Conservation (phyloP, 1,140 invertebrate genomes). For the Liolophura sinensis region DNA sequence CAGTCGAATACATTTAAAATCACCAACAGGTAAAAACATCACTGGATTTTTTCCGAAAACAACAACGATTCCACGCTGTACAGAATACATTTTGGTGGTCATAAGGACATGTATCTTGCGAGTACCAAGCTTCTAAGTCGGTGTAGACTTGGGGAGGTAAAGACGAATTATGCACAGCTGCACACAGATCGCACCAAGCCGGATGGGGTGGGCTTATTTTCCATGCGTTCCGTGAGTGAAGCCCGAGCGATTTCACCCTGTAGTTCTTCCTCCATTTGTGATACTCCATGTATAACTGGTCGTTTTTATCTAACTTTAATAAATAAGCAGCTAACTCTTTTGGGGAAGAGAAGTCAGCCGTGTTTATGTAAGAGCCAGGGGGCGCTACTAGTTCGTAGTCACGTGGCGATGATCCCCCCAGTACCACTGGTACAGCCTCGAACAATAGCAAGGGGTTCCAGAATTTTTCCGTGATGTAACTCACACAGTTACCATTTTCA, state of each 20-base stretch:
- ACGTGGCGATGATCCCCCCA: too few species aligned
- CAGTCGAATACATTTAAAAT: too few species aligned
- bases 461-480: conserved; percentile 57
- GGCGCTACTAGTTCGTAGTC: background rate
- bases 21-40: too few species aligned
- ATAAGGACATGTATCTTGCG: too few species aligned
- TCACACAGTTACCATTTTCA: conserved; percentile 53
- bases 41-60: too few species aligned
- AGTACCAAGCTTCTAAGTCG: conserved; percentile 36
- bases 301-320: conserved; percentile 4
- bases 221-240: too few species aligned
- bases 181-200: conserved; percentile 33
- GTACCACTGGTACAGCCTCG: too few species aligned
- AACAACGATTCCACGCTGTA: too few species aligned
- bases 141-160: conserved; percentile 35
- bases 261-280: conserved; percentile 12
- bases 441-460: conserved; percentile 4
- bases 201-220: too few species aligned
- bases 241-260: too few species aligned
- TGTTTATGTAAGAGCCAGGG: conserved; percentile 12
- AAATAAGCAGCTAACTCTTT: conserved; percentile 12
- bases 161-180: conserved; percentile 26
- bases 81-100: too few species aligned
- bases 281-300: conserved; percentile 8
- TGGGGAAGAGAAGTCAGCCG: conserved; percentile 17